These are phyloP conservation scores for Araneus ventricosus DNA, from an alignment of 1,140 invertebrate species.

Conservation along the genomic window DNA sequence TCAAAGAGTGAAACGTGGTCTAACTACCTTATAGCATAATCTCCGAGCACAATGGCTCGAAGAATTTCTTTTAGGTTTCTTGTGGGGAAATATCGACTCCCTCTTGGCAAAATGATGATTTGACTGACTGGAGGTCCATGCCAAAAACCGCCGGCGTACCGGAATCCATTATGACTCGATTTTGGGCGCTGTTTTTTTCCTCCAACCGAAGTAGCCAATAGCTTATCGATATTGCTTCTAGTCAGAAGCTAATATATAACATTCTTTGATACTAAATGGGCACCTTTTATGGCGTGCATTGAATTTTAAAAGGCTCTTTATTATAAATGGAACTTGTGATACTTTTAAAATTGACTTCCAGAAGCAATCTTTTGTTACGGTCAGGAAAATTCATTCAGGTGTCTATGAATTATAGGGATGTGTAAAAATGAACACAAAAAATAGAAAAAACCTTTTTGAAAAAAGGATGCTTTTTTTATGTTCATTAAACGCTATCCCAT, in stretches of 20 bases:
- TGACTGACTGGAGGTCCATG: conserved; percentile 8
- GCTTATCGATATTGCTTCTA: conserved; percentile 33
- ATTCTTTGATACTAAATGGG: not conserved
- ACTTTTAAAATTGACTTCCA: not conserved
- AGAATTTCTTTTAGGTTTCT: not conserved
- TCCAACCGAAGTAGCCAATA: conserved; percentile 7
- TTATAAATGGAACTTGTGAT: not conserved
- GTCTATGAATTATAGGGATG: too few relatives aligned
- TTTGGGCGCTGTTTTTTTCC: not conserved
- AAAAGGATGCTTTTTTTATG: too few relatives aligned
- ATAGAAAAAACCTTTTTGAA: too few relatives aligned
- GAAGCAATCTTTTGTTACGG: not conserved
- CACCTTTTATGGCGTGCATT: conserved; percentile 1
- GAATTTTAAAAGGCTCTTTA: not conserved
- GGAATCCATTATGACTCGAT: conserved; percentile 34
- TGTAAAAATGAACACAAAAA: too few relatives aligned
- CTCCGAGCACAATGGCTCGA: not conserved
- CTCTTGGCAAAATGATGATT: conserved; percentile 35
- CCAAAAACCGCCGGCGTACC: not conserved
- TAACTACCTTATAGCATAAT: conserved; percentile 52
- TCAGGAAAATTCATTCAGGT: too few relatives aligned
- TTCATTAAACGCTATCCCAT: too few relatives aligned
- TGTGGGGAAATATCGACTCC: conserved; percentile 37
- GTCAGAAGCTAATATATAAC: conserved; percentile 30
- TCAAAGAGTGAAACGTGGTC: conserved; percentile 53